Base-by-base conservation (phyloP, 2,113 vertebrate species). In the Micromys minutus region DNA sequence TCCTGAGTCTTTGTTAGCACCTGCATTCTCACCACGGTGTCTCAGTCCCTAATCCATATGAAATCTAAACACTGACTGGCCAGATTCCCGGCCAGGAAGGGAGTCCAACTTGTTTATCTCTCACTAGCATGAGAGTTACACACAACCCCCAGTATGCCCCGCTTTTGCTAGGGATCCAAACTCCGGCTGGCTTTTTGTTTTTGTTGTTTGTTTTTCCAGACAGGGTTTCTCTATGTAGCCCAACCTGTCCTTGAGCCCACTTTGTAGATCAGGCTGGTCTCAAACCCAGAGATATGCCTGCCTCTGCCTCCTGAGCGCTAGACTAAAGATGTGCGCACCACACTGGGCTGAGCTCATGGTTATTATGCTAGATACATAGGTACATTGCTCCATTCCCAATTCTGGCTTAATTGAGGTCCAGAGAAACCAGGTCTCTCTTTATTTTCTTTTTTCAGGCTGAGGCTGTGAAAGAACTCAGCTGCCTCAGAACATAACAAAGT, bases 381-480 rank as follows among this genome's bases (percentile, higher is more conserved):
- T 50, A 67, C 63, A 52, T 50, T 34, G 22, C 63, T 52, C 84
- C 63, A 50, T 2, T 67, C 2, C 10, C 45, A 1, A 59, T 83
- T 9, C 86, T 85, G 31, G 4, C 93, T 63, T 81, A 57, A 61
- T 39, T 52, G 36, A 88, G 86, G 71, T 90, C 50, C 76, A 47
- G 86, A 74, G 57, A 87, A 79, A 42, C 72, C 75, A 50, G 34
- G 39, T 92, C 57, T 31, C 65, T 87, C 80, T 74, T 65, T n/a
- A n/a, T n/a, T n/a, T n/a, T n/a, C n/a, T n/a, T n/a, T 77, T 65
- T 83, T 80, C 47, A 91, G 42, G 16, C 91, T 83, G 89, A 88
- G 63, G 50, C 31, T 74, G 36, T 31, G 7, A 26, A 85, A 61
- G 13, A 57, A 42, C 11, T 67, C 0, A 10, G 36, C 79, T 74